A percentile compares a stretch with the other conserved stretches of the same genome.
phyloP scores from a whole-genome alignment of 2,888 invertebrate species.

The Isoperla grammatica region DNA sequence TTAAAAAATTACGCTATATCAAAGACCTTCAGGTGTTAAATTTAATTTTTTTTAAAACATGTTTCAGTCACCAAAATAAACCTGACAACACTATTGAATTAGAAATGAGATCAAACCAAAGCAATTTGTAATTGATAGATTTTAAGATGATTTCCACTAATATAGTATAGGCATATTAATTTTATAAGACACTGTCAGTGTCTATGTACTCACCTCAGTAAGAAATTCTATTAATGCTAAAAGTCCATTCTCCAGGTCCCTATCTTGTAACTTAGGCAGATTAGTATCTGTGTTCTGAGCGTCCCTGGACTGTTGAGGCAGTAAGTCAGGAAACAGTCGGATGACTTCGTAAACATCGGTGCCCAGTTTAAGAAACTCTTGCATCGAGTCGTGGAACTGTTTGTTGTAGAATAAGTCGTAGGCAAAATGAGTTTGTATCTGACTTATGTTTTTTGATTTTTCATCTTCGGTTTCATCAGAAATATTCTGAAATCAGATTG shows the following conservation, averaged over 20 bases:
- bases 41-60: too few species aligned
- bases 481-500: conserved; percentile 61
- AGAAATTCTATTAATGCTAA: conserved; percentile 87
- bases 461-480: conserved; percentile 76
- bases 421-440: conserved; percentile 87
- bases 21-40: too few species aligned
- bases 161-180: too few species aligned
- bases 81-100: too few species aligned
- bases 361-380: conserved; percentile 79
- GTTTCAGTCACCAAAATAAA: too few species aligned
- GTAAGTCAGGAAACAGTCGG: conserved; percentile 84
- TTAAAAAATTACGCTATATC: too few species aligned
- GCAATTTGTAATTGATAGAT: too few species aligned
- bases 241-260: conserved; percentile 81
- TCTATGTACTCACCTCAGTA: conserved; percentile 65
- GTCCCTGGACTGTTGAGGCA: conserved; percentile 52
- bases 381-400: conserved; percentile 85
- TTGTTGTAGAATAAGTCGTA: conserved; percentile 86
- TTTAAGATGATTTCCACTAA: too few species aligned
- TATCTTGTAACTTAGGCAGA: conserved; percentile 61
- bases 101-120: too few species aligned
- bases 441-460: conserved; percentile 71
- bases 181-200: too few species aligned
- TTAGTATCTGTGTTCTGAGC: conserved; percentile 48
- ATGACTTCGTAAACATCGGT: conserved; percentile 78